Conservation (phyloP, 2,113 vertebrate species). For the Galbula dea region DNA sequence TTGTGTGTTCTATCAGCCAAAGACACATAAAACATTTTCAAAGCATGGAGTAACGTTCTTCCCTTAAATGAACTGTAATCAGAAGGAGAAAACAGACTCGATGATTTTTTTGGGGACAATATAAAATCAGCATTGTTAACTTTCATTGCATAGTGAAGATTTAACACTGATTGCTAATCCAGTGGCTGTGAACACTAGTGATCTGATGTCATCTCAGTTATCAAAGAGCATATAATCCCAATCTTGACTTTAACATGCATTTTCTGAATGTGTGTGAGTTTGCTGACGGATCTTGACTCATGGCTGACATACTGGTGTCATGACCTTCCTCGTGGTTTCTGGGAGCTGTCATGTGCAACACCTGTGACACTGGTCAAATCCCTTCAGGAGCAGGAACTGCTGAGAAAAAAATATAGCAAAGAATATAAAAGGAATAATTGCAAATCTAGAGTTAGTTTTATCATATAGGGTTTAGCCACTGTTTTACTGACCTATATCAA, state of each 20-base stretch:
- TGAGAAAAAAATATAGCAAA: background rate
- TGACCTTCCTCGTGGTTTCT: background rate
- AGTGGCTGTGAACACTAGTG: slow-evolving; percentile 9
- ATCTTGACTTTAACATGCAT: slow-evolving; percentile 4
- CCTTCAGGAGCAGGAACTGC: background rate
- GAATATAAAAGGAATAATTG: background rate
- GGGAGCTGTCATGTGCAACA: background rate
- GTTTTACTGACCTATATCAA: slow-evolving; percentile 66
- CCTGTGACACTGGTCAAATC: background rate
- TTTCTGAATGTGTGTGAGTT: background rate
- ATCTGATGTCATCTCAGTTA: slow-evolving; percentile 20
- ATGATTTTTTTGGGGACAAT: slow-evolving; percentile 38
- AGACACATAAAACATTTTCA: slow-evolving; percentile 73
- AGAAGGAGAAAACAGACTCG: slow-evolving; percentile 69
- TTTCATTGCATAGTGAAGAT: slow-evolving; percentile 64
- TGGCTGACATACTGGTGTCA: background rate
- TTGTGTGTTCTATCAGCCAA: slow-evolving; percentile 73
- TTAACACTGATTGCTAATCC: slow-evolving; percentile 53
- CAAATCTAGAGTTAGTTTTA: slow-evolving; percentile 48
- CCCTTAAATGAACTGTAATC: slow-evolving; percentile 72
- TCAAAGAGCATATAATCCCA: background rate
- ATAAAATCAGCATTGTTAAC: slow-evolving; percentile 67
- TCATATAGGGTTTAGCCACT: slow-evolving; percentile 41
- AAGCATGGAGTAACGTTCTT: slow-evolving; percentile 63
- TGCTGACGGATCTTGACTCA: background rate